Percentiles rank a stretch among this genome's conserved stretches.
phyloP scores from a whole-genome alignment of 2,888 invertebrate genomes.

The Stratiomys singularior region DNA sequence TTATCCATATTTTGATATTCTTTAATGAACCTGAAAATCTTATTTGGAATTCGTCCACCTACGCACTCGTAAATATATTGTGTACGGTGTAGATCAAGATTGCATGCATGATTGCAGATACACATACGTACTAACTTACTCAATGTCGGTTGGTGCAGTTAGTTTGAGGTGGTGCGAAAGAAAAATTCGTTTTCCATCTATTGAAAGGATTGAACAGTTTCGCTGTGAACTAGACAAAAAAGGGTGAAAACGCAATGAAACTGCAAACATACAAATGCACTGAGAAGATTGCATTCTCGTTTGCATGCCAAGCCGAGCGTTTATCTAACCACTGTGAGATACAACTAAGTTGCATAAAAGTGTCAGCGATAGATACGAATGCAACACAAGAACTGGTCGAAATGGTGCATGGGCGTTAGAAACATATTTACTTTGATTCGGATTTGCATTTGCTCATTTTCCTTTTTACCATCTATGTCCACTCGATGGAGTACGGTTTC shows the following conservation, averaged over 20 bases:
- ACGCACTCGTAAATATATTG: constrained; percentile 33
- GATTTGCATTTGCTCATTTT: constrained; percentile 39
- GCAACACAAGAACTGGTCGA: constrained; percentile 29
- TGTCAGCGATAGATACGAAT: constrained; percentile 8
- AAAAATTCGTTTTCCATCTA: constrained; percentile 12
- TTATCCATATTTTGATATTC: constrained; percentile 37
- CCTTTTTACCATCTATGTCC: constrained; percentile 45
- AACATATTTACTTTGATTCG: constrained; percentile 41
- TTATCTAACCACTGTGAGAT: constrained; percentile 9
- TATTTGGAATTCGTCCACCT: constrained; percentile 40
- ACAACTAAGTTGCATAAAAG: constrained; percentile 24
- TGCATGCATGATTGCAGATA: constrained; percentile 11
- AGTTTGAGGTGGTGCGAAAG: constrained; percentile 22
- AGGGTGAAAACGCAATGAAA: not conserved
- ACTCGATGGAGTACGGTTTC: not conserved
- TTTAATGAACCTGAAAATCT: constrained; percentile 35
- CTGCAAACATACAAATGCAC: not conserved
- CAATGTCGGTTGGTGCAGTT: too few relatives aligned
- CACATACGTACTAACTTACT: too few relatives aligned
- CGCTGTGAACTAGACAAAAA: not conserved
- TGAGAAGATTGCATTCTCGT: too few relatives aligned
- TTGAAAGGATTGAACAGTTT: constrained; percentile 5
- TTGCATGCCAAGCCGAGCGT: not conserved
- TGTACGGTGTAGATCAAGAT: not conserved
- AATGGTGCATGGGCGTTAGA: constrained; percentile 34